A percentile compares a stretch with the other conserved stretches of the same genome.
Evolutionary conservation across 1,140 invertebrate genomes (phyloP).

Genomic region (Liolophura sinensis): DNA sequence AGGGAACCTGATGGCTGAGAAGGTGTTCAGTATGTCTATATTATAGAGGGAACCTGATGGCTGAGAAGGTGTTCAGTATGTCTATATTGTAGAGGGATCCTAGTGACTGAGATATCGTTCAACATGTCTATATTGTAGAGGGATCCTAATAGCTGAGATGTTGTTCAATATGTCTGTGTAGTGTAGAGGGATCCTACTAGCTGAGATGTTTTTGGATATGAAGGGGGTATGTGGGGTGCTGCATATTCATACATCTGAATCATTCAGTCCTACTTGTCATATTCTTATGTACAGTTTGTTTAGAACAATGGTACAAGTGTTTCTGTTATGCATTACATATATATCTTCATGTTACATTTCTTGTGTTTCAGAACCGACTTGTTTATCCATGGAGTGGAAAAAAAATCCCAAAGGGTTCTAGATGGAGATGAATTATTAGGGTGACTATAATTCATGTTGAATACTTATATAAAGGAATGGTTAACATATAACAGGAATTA

Average conservation of each 20-base stretch:
- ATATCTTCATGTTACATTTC: slow-evolving; percentile 9
- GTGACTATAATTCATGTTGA: slow-evolving; percentile 30
- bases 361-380: slow-evolving; percentile 73
- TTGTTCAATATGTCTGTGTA: neutral
- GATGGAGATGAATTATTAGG: slow-evolving; percentile 63
- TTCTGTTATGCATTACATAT: neutral
- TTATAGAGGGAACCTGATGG: too few relatives aligned
- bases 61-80: too few relatives aligned
- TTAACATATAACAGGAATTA: too few relatives aligned
- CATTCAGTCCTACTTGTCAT: too few relatives aligned
- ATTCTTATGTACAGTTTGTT: neutral
- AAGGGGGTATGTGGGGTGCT: too few relatives aligned
- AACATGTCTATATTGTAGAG: neutral
- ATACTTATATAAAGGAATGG: neutral
- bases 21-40: too few relatives aligned
- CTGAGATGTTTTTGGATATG: too few relatives aligned
- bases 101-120: neutral
- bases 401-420: slow-evolving; percentile 85
- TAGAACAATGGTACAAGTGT: slow-evolving; percentile 2
- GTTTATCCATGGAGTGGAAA: slow-evolving; percentile 89
- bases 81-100: neutral
- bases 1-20: too few relatives aligned
- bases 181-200: too few relatives aligned
- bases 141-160: neutral
- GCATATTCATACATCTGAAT: too few relatives aligned